phyloP scores from a whole-genome alignment of 2,888 invertebrate species.

The Eucera pruinosa region DNA sequence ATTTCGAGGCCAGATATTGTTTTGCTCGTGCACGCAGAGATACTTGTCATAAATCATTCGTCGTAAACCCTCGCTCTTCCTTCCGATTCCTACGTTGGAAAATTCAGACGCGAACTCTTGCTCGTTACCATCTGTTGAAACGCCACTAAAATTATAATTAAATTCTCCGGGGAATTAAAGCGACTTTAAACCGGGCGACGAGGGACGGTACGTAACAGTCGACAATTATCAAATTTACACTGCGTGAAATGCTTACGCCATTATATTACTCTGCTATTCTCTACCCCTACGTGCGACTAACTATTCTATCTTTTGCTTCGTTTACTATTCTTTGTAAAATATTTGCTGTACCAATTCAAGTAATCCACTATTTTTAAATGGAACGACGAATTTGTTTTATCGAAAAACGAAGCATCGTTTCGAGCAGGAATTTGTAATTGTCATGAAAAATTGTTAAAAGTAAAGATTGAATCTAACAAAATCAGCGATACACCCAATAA shows the following conservation, averaged over 20 bases:
- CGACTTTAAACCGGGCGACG: slow-evolving; percentile 38
- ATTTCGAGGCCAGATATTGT: slow-evolving; percentile 16
- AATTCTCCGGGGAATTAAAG: slow-evolving; percentile 28
- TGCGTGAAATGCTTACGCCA: slow-evolving; percentile 21
- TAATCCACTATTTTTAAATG: no score
- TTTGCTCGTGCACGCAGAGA: background rate
- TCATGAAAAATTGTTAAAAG: no score
- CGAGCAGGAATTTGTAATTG: no score
- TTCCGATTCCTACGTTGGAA: slow-evolving; percentile 11
- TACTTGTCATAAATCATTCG: slow-evolving; percentile 21
- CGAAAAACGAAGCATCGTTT: no score
- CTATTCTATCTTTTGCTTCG: no score
- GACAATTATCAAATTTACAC: slow-evolving; percentile 44
- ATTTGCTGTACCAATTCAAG: no score
- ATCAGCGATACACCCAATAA: no score
- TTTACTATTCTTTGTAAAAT: no score
- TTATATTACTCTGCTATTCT: slow-evolving; percentile 12
- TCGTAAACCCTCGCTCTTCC: slow-evolving; percentile 13
- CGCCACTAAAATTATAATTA: slow-evolving; percentile 43
- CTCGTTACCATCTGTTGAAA: slow-evolving; percentile 17
- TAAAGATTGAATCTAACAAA: no score
- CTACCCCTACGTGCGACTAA: no score
- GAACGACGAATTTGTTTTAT: no score
- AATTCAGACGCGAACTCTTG: slow-evolving; percentile 14
- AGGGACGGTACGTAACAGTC: slow-evolving; percentile 16